Evolutionary conservation across 2,797 vertebrate genomes (phyloP).

Genomic region (Sebastes elongatus): DNA sequence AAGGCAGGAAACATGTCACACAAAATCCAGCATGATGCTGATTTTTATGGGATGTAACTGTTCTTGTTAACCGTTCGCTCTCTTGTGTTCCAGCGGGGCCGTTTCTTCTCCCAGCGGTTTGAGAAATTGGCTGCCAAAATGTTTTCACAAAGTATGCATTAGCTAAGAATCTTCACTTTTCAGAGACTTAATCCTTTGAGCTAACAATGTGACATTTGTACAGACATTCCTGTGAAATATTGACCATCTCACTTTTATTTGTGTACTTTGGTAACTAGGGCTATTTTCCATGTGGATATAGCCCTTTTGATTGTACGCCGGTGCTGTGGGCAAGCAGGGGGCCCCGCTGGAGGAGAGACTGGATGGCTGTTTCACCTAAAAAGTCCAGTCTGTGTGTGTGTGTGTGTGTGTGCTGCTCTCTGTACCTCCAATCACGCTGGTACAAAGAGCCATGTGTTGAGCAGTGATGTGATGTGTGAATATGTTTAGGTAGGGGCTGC

Average conservation of each 20-base stretch:
- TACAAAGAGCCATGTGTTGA: constrained; percentile 85
- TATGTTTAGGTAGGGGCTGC: constrained; percentile 73
- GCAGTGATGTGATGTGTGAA: constrained; percentile 78
- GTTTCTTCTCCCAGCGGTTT: constrained; percentile 44
- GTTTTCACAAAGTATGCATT: constrained; percentile 67
- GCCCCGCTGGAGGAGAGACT: constrained; percentile 63
- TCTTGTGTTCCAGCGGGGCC: constrained; percentile 11
- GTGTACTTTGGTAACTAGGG: constrained; percentile 76
- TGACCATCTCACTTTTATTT: constrained; percentile 76
- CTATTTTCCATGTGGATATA: constrained; percentile 71
- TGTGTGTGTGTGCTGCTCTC: constrained; percentile 22
- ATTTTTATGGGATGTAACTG: constrained; percentile 35
- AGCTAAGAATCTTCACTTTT: constrained; percentile 63
- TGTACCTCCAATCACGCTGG: constrained; percentile 63
- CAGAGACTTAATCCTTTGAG: constrained; percentile 61
- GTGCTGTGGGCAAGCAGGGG: constrained; percentile 62
- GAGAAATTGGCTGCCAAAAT: constrained; percentile 62
- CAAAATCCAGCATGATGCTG: constrained; percentile 9
- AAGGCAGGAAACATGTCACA: constrained; percentile 25
- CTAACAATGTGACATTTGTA: constrained; percentile 77
- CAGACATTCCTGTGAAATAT: constrained; percentile 76
- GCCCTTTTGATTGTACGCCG: constrained; percentile 60
- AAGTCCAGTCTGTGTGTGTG: constrained; percentile 14
- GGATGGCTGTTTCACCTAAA: constrained; percentile 66
- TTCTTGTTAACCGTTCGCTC: constrained; percentile 6